A percentile compares a stretch with the other conserved stretches of the same genome.
These are phyloP conservation scores for Drosophila rubida DNA, from an alignment of 2,888 invertebrate species.

Conservation along the genomic window DNA sequence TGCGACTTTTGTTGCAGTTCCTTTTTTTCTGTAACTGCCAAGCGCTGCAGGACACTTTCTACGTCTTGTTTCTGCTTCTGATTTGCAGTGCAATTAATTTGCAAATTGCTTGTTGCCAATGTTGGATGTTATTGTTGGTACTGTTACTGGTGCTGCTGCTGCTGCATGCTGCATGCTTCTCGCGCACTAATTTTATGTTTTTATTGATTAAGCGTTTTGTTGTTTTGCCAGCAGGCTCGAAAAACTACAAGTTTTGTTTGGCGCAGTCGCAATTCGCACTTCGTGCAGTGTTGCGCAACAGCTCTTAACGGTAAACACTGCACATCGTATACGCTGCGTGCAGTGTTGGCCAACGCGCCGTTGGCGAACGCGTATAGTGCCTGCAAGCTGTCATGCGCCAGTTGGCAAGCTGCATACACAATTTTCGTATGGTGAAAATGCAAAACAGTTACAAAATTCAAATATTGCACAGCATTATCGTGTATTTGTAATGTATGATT, in stretches of 20 bases:
- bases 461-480: too few relatives aligned
- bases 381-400: not conserved
- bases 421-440: not conserved
- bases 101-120: slow-evolving; percentile 28
- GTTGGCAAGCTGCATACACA: not conserved
- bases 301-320: not conserved
- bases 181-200: slow-evolving; percentile 75
- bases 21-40: slow-evolving; percentile 17
- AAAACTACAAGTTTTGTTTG: slow-evolving; percentile 24
- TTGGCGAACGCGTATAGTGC: not conserved
- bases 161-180: slow-evolving; percentile 59
- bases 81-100: slow-evolving; percentile 5
- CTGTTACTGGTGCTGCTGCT: slow-evolving; percentile 28
- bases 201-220: slow-evolving; percentile 74
- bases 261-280: slow-evolving; percentile 46
- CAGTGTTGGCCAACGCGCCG: slow-evolving; percentile 1
- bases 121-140: slow-evolving; percentile 1
- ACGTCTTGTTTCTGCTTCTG: not conserved
- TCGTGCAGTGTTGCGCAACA: slow-evolving; percentile 9
- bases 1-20: not conserved
- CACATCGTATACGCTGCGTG: not conserved
- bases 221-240: slow-evolving; percentile 50
- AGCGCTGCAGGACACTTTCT: slow-evolving; percentile 14
- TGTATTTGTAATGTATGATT: too few relatives aligned
- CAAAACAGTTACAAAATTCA: too few relatives aligned